Conservation (phyloP, 2,797 vertebrate genomes). For the Sebastolobus altivelis region DNA sequence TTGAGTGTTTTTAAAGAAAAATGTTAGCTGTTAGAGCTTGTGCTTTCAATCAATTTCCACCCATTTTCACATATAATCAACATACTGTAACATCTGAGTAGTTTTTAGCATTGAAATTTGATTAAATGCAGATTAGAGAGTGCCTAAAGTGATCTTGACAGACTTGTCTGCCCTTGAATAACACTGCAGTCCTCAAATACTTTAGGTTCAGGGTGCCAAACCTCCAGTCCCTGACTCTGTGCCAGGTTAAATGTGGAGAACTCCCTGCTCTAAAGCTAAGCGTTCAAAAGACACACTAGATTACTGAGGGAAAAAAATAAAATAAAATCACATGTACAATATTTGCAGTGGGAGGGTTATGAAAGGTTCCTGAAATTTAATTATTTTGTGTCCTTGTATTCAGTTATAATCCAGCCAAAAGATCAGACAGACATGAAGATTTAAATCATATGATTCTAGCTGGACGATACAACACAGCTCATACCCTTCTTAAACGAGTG, state of each 20-base stretch:
- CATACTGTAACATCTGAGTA: background rate
- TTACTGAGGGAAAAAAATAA: background rate
- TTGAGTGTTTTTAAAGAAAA: background rate
- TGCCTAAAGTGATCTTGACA: background rate
- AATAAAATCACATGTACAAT: background rate
- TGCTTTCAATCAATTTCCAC: background rate
- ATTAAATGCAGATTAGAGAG: background rate
- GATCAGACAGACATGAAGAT: constrained; percentile 17
- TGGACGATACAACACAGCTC: constrained; percentile 24
- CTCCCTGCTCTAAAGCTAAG: background rate
- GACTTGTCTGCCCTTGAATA: constrained; percentile 8
- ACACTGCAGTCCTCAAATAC: constrained; percentile 19
- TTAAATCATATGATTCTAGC: constrained; percentile 49
- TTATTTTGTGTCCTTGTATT: constrained; percentile 26
- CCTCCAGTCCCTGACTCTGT: constrained; percentile 18
- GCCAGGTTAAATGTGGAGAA: constrained; percentile 22
- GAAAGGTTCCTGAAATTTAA: background rate
- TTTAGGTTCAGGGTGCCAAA: background rate
- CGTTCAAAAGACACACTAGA: constrained; percentile 5
- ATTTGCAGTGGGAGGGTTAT: background rate
- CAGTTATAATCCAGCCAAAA: constrained; percentile 30
- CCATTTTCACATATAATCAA: background rate
- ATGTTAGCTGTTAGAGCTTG: background rate
- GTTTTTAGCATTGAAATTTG: background rate
- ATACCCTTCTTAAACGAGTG: constrained; percentile 59